phyloP scores from a whole-genome alignment of 2,113 vertebrate genomes.

The Pollachius pollachius region DNA sequence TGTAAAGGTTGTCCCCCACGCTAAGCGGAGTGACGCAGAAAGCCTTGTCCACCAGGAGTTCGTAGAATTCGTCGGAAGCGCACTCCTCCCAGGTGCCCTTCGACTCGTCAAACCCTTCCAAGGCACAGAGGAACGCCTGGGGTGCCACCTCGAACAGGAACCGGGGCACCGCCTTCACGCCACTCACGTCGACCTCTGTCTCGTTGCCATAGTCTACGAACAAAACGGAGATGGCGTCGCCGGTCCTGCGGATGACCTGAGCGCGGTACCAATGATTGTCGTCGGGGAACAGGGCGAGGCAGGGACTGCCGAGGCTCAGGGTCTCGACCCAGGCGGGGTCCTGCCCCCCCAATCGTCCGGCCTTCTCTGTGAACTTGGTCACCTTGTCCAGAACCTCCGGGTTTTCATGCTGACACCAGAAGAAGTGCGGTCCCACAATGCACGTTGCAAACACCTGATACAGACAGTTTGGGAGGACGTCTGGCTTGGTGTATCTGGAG shows the following conservation, averaged over 20 bases:
- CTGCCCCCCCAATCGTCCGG: conserved; percentile 41
- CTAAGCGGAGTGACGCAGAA: conserved; percentile 71
- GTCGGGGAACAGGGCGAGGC: conserved; percentile 75
- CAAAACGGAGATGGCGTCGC: conserved; percentile 49
- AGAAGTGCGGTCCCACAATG: conserved; percentile 75
- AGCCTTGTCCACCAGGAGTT: conserved; percentile 64
- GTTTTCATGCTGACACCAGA: conserved; percentile 80
- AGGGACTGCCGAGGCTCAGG: conserved; percentile 68
- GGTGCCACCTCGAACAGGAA: conserved; percentile 67
- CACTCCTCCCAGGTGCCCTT: conserved; percentile 73
- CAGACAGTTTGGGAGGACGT: conserved; percentile 57
- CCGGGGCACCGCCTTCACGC: conserved; percentile 67
- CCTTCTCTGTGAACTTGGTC: conserved; percentile 65
- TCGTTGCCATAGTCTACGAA: conserved; percentile 84
- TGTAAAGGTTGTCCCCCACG: conserved; percentile 28
- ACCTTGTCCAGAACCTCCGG: conserved; percentile 62
- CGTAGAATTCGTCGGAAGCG: conserved; percentile 73
- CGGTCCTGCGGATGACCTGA: conserved; percentile 56
- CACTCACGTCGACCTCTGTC: conserved; percentile 56
- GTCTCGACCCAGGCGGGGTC: background rate
- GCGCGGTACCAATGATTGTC: conserved; percentile 81
- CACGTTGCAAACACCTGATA: conserved; percentile 70
- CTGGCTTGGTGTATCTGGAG: conserved; percentile 57
- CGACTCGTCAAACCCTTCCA: conserved; percentile 73
- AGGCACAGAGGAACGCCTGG: conserved; percentile 81